Evolutionary conservation across 2,888 invertebrate species (phyloP).

Genomic region (Sycophila texana): DNA sequence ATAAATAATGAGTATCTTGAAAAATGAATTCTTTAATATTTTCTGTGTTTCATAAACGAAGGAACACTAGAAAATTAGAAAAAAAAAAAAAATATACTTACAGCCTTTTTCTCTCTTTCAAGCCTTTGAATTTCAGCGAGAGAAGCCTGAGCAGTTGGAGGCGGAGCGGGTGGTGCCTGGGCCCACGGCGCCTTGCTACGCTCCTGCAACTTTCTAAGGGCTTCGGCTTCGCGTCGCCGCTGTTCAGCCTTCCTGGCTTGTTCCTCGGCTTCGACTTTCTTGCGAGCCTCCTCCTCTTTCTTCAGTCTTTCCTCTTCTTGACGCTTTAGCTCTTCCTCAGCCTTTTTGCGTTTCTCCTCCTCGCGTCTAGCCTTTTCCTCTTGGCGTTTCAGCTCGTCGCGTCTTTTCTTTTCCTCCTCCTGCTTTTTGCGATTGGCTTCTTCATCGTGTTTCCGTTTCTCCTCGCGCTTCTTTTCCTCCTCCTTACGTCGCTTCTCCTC

Average conservation of each 20-base stretch:
- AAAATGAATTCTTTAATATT: too few species aligned
- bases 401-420: constrained; percentile 74
- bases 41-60: neutral
- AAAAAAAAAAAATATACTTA: constrained; percentile 57
- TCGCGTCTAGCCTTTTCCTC: constrained; percentile 76
- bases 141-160: constrained; percentile 74
- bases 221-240: constrained; percentile 76
- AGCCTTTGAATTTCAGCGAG: constrained; percentile 79
- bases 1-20: too few species aligned
- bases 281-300: constrained; percentile 69
- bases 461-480: constrained; percentile 76
- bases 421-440: constrained; percentile 73
- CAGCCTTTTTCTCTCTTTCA: constrained; percentile 77
- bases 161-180: constrained; percentile 74
- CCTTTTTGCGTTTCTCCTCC: constrained; percentile 77
- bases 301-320: constrained; percentile 71
- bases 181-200: constrained; percentile 79
- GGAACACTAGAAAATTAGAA: neutral
- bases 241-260: constrained; percentile 76
- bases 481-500: constrained; percentile 78
- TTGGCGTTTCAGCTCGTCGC: constrained; percentile 72
- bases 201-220: constrained; percentile 76
- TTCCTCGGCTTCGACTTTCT: constrained; percentile 69
- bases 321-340: constrained; percentile 73
- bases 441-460: constrained; percentile 76